phyloP scores from a whole-genome alignment of 2,113 vertebrate species.

The Nannobrachium achirus region DNA sequence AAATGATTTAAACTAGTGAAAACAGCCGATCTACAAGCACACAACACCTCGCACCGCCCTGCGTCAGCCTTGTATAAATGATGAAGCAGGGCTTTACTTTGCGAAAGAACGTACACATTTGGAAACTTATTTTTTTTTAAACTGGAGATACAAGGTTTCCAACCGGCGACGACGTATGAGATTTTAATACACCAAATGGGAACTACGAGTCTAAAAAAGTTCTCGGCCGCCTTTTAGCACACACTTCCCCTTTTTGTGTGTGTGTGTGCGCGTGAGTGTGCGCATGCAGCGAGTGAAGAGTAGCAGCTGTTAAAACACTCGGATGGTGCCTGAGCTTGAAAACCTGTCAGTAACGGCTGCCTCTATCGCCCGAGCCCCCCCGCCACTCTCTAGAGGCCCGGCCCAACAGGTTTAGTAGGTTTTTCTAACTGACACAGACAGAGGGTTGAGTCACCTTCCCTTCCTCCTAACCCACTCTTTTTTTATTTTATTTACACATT shows the following conservation, averaged over 20 bases:
- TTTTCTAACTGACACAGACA: slow-evolving; percentile 58
- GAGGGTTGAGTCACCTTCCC: slow-evolving; percentile 57
- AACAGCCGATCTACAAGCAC: too few species aligned
- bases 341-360: slow-evolving; percentile 79
- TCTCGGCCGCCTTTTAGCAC: slow-evolving; percentile 29
- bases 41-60: too few species aligned
- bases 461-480: slow-evolving; percentile 27
- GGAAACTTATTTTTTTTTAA: too few species aligned
- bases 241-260: slow-evolving; percentile 13
- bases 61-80: too few species aligned
- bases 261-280: slow-evolving; percentile 30
- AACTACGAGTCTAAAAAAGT: slow-evolving; percentile 39
- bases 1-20: too few species aligned
- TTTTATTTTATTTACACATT: slow-evolving; percentile 17
- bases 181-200: slow-evolving; percentile 33
- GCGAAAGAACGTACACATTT: too few species aligned
- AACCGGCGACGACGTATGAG: too few species aligned
- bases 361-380: slow-evolving; percentile 39
- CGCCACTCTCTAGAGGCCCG: slow-evolving; percentile 38
- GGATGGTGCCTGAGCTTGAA: slow-evolving; percentile 72
- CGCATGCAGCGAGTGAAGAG: slow-evolving; percentile 57
- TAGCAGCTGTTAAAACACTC: slow-evolving; percentile 81
- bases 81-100: too few species aligned
- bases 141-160: too few species aligned
- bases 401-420: slow-evolving; percentile 73